Base-by-base conservation (phyloP, 2,797 vertebrate species). In the Triplophysa yarkandensis region DNA sequence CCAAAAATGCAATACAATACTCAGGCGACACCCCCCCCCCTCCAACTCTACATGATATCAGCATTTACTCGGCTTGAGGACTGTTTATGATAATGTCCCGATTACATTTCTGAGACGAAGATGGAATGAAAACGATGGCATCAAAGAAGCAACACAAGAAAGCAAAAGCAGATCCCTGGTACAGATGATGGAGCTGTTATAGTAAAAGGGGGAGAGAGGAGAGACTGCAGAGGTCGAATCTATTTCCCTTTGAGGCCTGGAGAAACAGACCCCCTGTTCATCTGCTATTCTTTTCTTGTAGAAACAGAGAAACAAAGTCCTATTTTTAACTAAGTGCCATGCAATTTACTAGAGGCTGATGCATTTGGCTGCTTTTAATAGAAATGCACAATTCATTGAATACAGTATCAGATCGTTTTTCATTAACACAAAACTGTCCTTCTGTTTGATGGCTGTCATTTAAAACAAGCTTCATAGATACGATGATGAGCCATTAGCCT, bases 211-310 rank as follows among this genome's bases (percentile, higher is more conserved):
- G 68, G 73, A 79, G 84, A 82, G 69, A 66, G 73, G 44, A 72
- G 77, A 67, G 34, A 57, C 65, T 44, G 50, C 58, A 77, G 71
- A 79, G 58, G 69, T 71, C 17, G 21, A 62, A 57, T 50, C 46
- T 21, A 71, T 44, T 61, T 70, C 39, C 58, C 41, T 46, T 46
- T 76, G 50, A 86, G 82, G 74, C 76, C 30, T 41, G n/a, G n/a
- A n/a, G n/a, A n/a, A n/a, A n/a, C n/a, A n/a, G n/a, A n/a, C n/a
- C n/a, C 79, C 85, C 86, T 63, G 76, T 88, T 88, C 25, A 83
- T 86, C 87, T 86, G 71, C 82, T 83, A 57, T 64, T 52, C 6
- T 41, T 73, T 70, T 69, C 63, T 23, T 68, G 66, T 50, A 39
- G 2, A 30, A 39, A 9, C 44, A 72, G 4, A 50, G 44, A 63